Percentiles rank a stretch among this genome's conserved stretches.
Evolutionary conservation across 1,140 invertebrate species (phyloP).

Genomic region (Pogonus chalceus): DNA sequence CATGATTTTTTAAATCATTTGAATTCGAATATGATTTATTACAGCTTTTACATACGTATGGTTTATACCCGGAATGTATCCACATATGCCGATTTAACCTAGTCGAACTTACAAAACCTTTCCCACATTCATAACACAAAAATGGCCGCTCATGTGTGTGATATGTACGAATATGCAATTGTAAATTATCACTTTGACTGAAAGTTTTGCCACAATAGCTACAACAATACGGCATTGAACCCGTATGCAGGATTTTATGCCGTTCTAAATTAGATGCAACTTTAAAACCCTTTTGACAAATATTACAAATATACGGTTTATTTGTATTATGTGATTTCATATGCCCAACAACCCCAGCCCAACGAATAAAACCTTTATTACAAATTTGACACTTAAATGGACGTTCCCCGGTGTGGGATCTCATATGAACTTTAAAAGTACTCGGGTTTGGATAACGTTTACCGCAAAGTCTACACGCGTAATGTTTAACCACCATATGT

Average conservation of each 20-base stretch:
- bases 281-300: constrained; percentile 22
- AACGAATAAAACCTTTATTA: constrained; percentile 13
- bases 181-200: constrained; percentile 27
- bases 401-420: constrained; percentile 17
- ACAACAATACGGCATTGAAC: constrained; percentile 22
- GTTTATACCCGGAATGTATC: constrained; percentile 30
- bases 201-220: constrained; percentile 29
- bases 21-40: constrained; percentile 29
- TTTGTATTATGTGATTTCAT: constrained; percentile 29
- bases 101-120: constrained; percentile 34
- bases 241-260: constrained; percentile 21
- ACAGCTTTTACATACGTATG: constrained; percentile 26
- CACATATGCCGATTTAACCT: constrained; percentile 29
- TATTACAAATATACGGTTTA: constrained; percentile 28
- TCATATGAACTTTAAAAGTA: constrained; percentile 21
- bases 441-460: constrained; percentile 19
- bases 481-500: constrained; percentile 24
- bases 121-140: constrained; percentile 55
- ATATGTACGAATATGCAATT: constrained; percentile 26
- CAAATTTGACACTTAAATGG: constrained; percentile 14
- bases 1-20: constrained; percentile 27
- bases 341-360: constrained; percentile 26
- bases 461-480: constrained; percentile 19
- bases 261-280: constrained; percentile 22
- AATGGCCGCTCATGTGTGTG: constrained; percentile 61